A percentile compares a stretch with the other conserved stretches of the same genome.
Evolutionary conservation across 2,113 vertebrate genomes (phyloP).

Genomic region (Aegotheles bennettii): DNA sequence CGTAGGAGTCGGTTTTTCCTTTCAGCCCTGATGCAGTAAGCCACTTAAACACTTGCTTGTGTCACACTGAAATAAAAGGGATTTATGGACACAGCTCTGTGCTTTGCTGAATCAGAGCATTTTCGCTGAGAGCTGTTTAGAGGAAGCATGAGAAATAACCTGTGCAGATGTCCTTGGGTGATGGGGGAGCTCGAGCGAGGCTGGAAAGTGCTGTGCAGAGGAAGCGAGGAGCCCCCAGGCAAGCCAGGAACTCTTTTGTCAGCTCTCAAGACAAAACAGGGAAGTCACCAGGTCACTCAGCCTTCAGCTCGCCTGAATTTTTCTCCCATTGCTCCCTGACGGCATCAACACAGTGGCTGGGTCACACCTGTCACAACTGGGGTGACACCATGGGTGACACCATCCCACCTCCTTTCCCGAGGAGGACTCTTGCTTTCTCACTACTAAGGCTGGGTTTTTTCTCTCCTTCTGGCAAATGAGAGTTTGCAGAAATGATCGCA

Average conservation of each 20-base stretch:
- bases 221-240: background rate
- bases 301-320: background rate
- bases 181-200: background rate
- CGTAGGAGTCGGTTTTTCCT: conserved; percentile 45
- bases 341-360: background rate
- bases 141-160: conserved; percentile 41
- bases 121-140: conserved; percentile 21
- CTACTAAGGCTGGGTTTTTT: background rate
- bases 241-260: conserved; percentile 51
- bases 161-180: background rate
- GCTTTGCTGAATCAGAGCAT: conserved; percentile 59
- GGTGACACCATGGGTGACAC: fast-evolving
- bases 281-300: conserved; percentile 41
- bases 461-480: background rate
- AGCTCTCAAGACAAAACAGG: conserved; percentile 51
- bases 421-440: background rate
- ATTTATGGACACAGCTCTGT: conserved; percentile 36
- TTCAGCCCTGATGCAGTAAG: conserved; percentile 55
- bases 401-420: fast-evolving
- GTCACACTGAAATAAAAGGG: conserved; percentile 64
- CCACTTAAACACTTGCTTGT: conserved; percentile 60
- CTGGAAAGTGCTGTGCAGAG: background rate
- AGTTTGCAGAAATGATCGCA: fast-evolving
- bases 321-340: background rate
- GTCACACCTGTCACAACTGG: fast-evolving